These are phyloP conservation scores for Lithophane leautieri DNA, from an alignment of 2,888 invertebrate genomes.

Conservation along the genomic window DNA sequence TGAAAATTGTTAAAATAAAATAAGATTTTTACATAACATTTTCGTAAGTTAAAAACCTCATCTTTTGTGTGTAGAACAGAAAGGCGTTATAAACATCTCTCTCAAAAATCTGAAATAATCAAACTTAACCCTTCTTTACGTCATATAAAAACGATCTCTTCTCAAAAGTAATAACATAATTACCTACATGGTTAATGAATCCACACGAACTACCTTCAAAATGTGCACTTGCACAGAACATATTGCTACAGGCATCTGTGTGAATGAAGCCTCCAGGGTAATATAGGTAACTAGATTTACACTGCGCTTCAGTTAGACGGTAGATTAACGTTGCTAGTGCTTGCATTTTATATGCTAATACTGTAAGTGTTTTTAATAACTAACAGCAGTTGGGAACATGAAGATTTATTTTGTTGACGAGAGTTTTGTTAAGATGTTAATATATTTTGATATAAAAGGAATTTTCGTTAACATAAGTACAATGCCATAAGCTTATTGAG, in stretches of 20 bases:
- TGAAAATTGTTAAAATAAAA: no score
- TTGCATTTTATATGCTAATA: slow-evolving; percentile 57
- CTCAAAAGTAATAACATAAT: no score
- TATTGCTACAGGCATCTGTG: slow-evolving; percentile 14
- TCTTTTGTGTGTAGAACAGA: not conserved
- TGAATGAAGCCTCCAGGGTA: slow-evolving; percentile 25
- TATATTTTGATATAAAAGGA: not conserved
- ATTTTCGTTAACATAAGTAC: not conserved
- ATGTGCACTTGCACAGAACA: not conserved
- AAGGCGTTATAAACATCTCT: not conserved
- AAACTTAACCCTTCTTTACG: not conserved
- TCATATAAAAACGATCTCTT: not conserved
- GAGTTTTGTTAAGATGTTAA: not conserved
- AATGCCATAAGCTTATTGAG: no score
- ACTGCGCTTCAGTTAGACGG: slow-evolving; percentile 34
- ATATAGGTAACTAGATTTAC: slow-evolving; percentile 50
- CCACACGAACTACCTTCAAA: not conserved
- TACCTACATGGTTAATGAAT: not conserved
- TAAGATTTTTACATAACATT: no score
- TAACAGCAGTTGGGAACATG: slow-evolving; percentile 8
- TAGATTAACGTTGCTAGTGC: slow-evolving; percentile 43
- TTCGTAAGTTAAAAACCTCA: no score
- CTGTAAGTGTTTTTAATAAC: slow-evolving; percentile 52
- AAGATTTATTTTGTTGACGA: slow-evolving; percentile 1
- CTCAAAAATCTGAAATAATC: not conserved